Evolutionary conservation across 2,113 vertebrate genomes (phyloP).

Genomic region (Laterallus jamaicensis): DNA sequence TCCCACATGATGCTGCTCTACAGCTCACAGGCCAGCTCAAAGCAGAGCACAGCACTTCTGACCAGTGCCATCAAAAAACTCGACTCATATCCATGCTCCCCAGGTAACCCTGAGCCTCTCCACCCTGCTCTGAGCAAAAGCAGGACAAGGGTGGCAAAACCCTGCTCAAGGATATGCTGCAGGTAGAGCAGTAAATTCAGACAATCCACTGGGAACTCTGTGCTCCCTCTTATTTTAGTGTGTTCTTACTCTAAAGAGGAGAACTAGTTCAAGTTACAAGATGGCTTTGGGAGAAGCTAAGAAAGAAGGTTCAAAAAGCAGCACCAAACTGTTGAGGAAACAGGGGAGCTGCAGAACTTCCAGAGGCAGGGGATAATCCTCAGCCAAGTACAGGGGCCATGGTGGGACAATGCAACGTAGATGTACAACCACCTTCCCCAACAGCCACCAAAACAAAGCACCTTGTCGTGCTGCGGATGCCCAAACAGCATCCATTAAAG

Average conservation of each 20-base stretch:
- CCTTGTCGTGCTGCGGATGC: neutral
- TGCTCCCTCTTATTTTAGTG: neutral
- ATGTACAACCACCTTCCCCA: neutral
- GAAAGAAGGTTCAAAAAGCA: neutral
- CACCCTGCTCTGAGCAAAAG: fast-evolving
- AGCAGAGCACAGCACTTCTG: neutral
- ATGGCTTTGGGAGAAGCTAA: neutral
- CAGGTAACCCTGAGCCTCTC: neutral
- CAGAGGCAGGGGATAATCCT: neutral
- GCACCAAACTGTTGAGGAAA: neutral
- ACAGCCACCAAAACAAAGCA: neutral
- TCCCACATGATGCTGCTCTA: neutral
- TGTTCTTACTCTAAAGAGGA: neutral
- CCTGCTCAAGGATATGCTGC: neutral
- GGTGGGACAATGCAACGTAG: neutral
- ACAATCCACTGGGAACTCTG: neutral
- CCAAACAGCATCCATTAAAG: conserved; percentile 1
- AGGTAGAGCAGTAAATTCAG: neutral
- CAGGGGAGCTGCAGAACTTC: neutral
- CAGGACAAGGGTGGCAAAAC: neutral
- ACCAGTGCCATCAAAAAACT: neutral
- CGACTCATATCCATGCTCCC: fast-evolving
- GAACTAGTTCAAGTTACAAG: neutral
- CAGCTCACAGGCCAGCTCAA: neutral
- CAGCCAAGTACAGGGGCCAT: neutral